Evolutionary conservation across 2,113 vertebrate genomes (phyloP).

Genomic region (Nerophis lumbriciformis): DNA sequence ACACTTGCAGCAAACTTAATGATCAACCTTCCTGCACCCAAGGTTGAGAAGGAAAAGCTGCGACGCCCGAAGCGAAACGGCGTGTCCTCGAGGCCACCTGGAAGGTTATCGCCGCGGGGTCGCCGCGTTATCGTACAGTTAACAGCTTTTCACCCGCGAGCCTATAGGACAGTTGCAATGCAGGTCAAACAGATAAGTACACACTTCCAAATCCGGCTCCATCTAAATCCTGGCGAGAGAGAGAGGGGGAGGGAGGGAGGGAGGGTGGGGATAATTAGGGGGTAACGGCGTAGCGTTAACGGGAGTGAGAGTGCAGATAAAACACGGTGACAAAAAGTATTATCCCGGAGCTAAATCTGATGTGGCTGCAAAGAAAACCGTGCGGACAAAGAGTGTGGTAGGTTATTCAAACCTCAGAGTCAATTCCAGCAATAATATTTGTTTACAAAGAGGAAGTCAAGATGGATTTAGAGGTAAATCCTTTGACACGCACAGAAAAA

Average conservation of each 20-base stretch:
- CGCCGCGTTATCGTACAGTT: constrained; percentile 63
- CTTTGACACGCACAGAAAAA: not conserved
- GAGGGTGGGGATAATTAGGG: constrained; percentile 60
- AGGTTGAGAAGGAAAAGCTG: constrained; percentile 65
- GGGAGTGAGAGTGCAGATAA: constrained; percentile 65
- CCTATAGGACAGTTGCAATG: constrained; percentile 47
- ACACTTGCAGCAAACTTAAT: constrained; percentile 47
- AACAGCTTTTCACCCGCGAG: constrained; percentile 62
- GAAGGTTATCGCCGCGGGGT: constrained; percentile 67
- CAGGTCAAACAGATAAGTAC: constrained; percentile 58
- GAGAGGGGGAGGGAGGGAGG: constrained; percentile 55
- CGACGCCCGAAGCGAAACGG: constrained; percentile 43
- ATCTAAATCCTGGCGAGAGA: constrained; percentile 59
- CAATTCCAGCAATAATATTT: constrained; percentile 35
- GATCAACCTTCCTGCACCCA: constrained; percentile 62
- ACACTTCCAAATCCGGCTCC: constrained; percentile 54
- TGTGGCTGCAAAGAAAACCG: constrained; percentile 54
- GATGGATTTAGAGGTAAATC: constrained; percentile 23
- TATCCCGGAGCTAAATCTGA: constrained; percentile 58
- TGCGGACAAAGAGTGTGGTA: constrained; percentile 48
- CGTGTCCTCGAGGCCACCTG: constrained; percentile 56
- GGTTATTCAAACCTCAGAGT: constrained; percentile 52
- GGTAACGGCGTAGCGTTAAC: constrained; percentile 48
- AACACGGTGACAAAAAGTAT: constrained; percentile 61
- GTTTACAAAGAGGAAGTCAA: constrained; percentile 44